Evolutionary conservation across 1,140 invertebrate species (phyloP), one percentile per base, ranked within the genome.

Genomic region (Apis laboriosa): DNA sequence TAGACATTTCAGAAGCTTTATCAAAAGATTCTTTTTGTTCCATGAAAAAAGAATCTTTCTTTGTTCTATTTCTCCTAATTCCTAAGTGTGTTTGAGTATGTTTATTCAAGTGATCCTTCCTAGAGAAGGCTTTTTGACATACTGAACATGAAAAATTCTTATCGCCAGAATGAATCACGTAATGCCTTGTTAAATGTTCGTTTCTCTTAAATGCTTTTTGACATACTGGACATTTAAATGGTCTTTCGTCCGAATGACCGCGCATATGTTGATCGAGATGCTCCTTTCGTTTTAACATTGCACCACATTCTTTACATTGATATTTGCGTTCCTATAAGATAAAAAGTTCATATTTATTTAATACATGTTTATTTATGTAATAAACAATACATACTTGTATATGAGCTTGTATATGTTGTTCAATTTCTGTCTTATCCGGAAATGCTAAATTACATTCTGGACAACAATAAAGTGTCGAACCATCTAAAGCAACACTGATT

Each of bases 81-180:
- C 92, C 92, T 9, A 94, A 79, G 86, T 94, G 93, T 66, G 94
- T 92, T 88, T 94, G 92, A 79, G 94, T 94, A 88, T 97, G 97
- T 83, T 97, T 97, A 64, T 96, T 95, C 3, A 97, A 90, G 85
- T 97, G 97, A 89, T 97, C 96, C 86, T 97, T 97, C 7, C 97
- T 95, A 0, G 96, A 96, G 88, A 97, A 98, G 13, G 95, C 95
- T 87, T 97, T 97, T 1, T 95, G 95, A 91, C 97, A 98, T 1
- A 97, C 94, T 21, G 96, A 95, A 86, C 97, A 98, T 11, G 94
- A 94, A 88, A 96, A 97, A 88, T 96, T 95, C 85, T 97, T 97
- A 73, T 94, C 94, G 51, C 94, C 95, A 0, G 94, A 94, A 77
- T 95, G 95, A 67, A 95, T 95, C 0, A 94, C 92, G 53, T 92